phyloP scores from a whole-genome alignment of 1,140 invertebrate species.

The Conus betulinus region DNA sequence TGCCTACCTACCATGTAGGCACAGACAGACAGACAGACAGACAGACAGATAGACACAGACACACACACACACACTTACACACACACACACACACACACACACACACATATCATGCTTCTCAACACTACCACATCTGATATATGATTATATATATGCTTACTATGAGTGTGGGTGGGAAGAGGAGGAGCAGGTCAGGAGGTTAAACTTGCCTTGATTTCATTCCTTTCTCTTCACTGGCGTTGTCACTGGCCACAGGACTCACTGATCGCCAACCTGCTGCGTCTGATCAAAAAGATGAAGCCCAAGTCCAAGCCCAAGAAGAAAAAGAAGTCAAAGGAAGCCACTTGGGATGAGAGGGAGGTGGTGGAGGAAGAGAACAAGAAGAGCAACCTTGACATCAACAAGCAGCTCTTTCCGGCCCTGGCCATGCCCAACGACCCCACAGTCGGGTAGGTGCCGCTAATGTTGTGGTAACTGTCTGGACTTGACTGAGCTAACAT shows the following conservation, averaged over 20 bases:
- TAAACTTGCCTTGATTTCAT: neutral
- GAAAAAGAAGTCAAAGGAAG: slow-evolving; percentile 61
- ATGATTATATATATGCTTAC: too few relatives aligned
- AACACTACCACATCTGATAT: too few relatives aligned
- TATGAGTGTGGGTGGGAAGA: neutral
- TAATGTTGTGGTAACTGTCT: too few relatives aligned
- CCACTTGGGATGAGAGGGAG: slow-evolving; percentile 45
- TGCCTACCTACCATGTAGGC: too few relatives aligned
- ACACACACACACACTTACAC: neutral
- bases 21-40: too few relatives aligned
- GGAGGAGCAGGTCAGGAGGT: neutral
- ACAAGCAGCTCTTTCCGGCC: slow-evolving; percentile 90
- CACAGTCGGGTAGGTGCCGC: slow-evolving; percentile 67
- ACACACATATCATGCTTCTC: too few relatives aligned
- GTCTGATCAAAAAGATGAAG: slow-evolving; percentile 97
- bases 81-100: neutral
- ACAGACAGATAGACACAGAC: too few relatives aligned
- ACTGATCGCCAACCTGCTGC: slow-evolving; percentile 91
- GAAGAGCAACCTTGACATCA: slow-evolving; percentile 62
- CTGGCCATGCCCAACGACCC: slow-evolving; percentile 92
- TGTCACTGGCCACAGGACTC: slow-evolving; percentile 82
- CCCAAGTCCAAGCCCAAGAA: slow-evolving; percentile 76
- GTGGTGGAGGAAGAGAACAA: slow-evolving; percentile 50
- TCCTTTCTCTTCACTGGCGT: neutral
- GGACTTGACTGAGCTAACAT: too few relatives aligned